A percentile compares a stretch with the other conserved stretches of the same genome.
phyloP scores from a whole-genome alignment of 1,140 invertebrate genomes.

The Drosophila ogumai region DNA sequence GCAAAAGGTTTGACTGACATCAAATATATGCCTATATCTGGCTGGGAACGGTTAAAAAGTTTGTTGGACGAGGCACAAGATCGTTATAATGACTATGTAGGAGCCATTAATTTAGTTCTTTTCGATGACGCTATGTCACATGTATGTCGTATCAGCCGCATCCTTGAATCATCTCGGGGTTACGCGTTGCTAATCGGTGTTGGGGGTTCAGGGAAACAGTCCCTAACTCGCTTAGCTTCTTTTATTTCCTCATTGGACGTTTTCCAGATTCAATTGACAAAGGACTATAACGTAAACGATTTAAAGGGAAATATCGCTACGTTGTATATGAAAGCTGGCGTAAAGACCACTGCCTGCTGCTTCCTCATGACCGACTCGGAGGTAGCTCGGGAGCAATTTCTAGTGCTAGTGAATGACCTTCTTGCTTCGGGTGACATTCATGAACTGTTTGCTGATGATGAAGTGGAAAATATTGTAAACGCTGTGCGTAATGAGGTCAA shows the following conservation, averaged over 20 bases:
- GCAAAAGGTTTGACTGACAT: slow-evolving; percentile 95
- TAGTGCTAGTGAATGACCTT: slow-evolving; percentile 97
- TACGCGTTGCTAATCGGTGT: slow-evolving; percentile 97
- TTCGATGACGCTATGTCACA: slow-evolving; percentile 98
- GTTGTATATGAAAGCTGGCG: slow-evolving; percentile 94
- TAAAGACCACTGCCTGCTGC: slow-evolving; percentile 94
- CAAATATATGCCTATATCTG: slow-evolving; percentile 93
- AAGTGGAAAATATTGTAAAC: slow-evolving; percentile 94
- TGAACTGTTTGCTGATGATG: slow-evolving; percentile 95
- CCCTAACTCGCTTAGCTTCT: slow-evolving; percentile 93
- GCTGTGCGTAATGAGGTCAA: slow-evolving; percentile 92
- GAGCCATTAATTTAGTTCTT: slow-evolving; percentile 97
- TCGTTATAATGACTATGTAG: slow-evolving; percentile 93
- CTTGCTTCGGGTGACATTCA: slow-evolving; percentile 97
- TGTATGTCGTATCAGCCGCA: slow-evolving; percentile 96
- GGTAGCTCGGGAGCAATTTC: slow-evolving; percentile 94
- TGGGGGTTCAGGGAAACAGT: slow-evolving; percentile 97
- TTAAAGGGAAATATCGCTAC: slow-evolving; percentile 92
- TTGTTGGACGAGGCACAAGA: slow-evolving; percentile 92
- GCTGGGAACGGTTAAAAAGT: slow-evolving; percentile 90
- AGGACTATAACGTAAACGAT: slow-evolving; percentile 94
- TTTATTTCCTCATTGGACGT: slow-evolving; percentile 96
- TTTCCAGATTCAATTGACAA: slow-evolving; percentile 95
- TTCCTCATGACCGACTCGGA: slow-evolving; percentile 98
- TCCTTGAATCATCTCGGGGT: slow-evolving; percentile 95